Evolutionary conservation across 2,113 vertebrate species (phyloP).

Genomic region (Cyanistes caeruleus): DNA sequence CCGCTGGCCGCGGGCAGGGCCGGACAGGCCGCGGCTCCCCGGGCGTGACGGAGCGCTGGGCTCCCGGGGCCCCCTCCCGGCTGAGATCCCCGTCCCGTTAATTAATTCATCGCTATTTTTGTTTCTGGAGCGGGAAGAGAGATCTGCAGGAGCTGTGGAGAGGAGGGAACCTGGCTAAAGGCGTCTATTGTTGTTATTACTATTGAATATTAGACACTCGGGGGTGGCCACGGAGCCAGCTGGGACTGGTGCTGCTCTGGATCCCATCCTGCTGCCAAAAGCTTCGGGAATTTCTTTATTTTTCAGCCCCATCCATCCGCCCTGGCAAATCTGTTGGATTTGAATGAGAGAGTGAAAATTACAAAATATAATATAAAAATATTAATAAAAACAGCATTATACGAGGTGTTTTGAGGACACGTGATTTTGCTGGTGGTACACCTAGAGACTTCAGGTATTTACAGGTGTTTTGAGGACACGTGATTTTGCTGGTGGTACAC

Average conservation of each 20-base stretch:
- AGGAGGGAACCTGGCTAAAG: not conserved
- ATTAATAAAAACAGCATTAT: not conserved
- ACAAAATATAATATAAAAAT: not conserved
- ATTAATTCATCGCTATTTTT: not conserved
- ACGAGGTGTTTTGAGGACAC: not conserved
- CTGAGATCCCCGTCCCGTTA: not conserved
- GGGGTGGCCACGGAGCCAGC: not conserved
- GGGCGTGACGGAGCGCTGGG: not conserved
- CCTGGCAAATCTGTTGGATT: not conserved
- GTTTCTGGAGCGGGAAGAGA: not conserved
- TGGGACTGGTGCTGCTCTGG: too few relatives aligned
- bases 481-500: not conserved
- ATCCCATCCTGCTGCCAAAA: fast-evolving
- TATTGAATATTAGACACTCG: not conserved
- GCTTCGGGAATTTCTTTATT: fast-evolving
- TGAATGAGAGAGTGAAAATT: not conserved
- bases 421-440: not conserved
- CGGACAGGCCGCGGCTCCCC: not conserved
- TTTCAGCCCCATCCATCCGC: not conserved
- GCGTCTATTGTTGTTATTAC: too few relatives aligned
- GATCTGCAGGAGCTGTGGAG: not conserved
- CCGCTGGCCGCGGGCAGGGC: not conserved
- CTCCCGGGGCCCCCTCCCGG: not conserved
- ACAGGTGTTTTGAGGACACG: fast-evolving
- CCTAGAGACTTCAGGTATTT: not conserved